phyloP scores from a whole-genome alignment of 1,140 invertebrate genomes.

The Polyergus mexicanus region DNA sequence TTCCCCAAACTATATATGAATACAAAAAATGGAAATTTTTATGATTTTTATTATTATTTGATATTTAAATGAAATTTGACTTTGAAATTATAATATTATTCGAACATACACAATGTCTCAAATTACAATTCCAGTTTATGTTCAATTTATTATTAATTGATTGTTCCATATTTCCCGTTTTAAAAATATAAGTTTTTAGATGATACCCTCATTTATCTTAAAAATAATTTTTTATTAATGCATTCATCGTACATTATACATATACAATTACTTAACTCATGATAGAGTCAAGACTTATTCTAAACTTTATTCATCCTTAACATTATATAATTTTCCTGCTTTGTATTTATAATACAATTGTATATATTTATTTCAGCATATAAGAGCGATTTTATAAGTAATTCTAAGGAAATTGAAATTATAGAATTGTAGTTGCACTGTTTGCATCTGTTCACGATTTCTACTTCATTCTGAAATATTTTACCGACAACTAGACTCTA shows the following conservation, averaged over 20 bases:
- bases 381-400: conserved; percentile 71
- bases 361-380: conserved; percentile 72
- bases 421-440: conserved; percentile 53
- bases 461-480: conserved; percentile 51
- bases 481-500: conserved; percentile 54
- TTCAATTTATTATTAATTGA: background rate
- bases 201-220: conserved; percentile 78
- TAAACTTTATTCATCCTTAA: conserved; percentile 73
- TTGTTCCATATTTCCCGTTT: background rate
- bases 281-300: conserved; percentile 77
- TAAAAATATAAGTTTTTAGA: conserved; percentile 26
- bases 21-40: too few relatives aligned
- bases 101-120: background rate
- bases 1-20: background rate
- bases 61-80: too few relatives aligned
- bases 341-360: conserved; percentile 77
- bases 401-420: conserved; percentile 64
- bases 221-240: conserved; percentile 87
- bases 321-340: conserved; percentile 73
- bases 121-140: background rate
- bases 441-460: conserved; percentile 38
- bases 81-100: background rate
- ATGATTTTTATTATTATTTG: too few relatives aligned
- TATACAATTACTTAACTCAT: conserved; percentile 81
- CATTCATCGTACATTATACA: conserved; percentile 84